These are phyloP conservation scores for Trichopria drosophilae DNA, from an alignment of 2,888 invertebrate species.

Conservation along the genomic window DNA sequence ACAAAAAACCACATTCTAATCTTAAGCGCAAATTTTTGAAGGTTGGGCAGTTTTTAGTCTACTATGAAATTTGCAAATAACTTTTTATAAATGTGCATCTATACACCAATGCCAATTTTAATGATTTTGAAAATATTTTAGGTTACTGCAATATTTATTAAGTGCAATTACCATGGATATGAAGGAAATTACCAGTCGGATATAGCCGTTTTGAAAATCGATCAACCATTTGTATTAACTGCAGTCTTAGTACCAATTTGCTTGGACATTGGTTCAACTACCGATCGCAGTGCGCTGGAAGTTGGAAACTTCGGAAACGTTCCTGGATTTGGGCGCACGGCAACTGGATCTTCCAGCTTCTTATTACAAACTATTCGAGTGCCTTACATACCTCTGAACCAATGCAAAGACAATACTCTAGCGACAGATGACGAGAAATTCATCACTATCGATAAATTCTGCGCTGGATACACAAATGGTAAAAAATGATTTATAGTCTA, in stretches of 20 bases:
- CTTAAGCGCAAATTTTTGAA: no score
- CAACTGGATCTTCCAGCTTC: conserved; percentile 41
- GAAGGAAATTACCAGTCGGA: conserved; percentile 49
- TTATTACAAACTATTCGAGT: conserved; percentile 47
- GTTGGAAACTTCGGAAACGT: conserved; percentile 46
- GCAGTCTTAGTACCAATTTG: conserved; percentile 46
- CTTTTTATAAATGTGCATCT: no score
- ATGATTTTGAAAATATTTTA: conserved; percentile 35
- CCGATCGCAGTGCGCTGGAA: conserved; percentile 39
- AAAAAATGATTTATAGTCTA: conserved; percentile 18
- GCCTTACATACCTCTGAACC: conserved; percentile 45
- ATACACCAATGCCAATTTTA: no score
- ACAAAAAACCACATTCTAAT: no score
- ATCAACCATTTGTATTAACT: conserved; percentile 43
- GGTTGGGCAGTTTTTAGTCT: no score
- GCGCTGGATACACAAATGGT: conserved; percentile 57
- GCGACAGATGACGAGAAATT: conserved; percentile 38
- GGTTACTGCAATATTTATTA: conserved; percentile 47
- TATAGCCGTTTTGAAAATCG: conserved; percentile 49
- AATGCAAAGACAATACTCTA: conserved; percentile 42
- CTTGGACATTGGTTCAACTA: conserved; percentile 40
- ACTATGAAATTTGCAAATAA: no score
- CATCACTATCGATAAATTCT: conserved; percentile 54
- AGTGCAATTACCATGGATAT: conserved; percentile 46
- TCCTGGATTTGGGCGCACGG: conserved; percentile 54